phyloP scores from a whole-genome alignment of 2,888 invertebrate species.

The Nipponacmea schrenckii region DNA sequence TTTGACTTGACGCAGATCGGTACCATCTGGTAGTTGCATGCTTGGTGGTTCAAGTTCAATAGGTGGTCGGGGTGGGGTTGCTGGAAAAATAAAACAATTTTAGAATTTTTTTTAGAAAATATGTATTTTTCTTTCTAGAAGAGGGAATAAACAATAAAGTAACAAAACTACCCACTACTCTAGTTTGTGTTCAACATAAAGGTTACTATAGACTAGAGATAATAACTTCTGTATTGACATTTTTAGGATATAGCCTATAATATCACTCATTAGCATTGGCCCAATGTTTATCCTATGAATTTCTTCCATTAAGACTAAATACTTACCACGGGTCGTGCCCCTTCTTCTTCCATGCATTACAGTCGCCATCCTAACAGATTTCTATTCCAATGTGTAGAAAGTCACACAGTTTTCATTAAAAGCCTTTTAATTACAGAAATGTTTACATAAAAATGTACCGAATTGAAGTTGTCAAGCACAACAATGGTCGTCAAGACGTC shows the following conservation, averaged over 20 bases:
- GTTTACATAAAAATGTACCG: conserved; percentile 6
- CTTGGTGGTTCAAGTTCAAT: conserved; percentile 11
- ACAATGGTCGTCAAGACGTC: conserved; percentile 40
- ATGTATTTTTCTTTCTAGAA: too few species aligned
- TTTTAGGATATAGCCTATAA: too few species aligned
- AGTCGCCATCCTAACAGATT: conserved; percentile 43
- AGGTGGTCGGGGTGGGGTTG: neutral
- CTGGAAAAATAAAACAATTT: neutral
- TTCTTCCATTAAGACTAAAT: too few species aligned
- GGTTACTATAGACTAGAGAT: too few species aligned
- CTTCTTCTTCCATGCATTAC: conserved; percentile 58
- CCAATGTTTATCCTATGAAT: too few species aligned
- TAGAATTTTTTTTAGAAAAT: too few species aligned
- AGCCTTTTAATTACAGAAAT: neutral
- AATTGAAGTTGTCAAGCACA: conserved; percentile 51
- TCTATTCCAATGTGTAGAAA: neutral
- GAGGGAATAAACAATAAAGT: too few species aligned
- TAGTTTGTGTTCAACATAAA: neutral
- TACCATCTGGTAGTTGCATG: conserved; percentile 42
- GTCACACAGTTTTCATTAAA: neutral
- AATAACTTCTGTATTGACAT: too few species aligned
- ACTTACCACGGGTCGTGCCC: conserved; percentile 48
- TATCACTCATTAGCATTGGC: too few species aligned
- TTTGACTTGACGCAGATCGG: conserved; percentile 59
- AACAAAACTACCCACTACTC: neutral